These are phyloP conservation scores for Acanthosepion pharaonis DNA, from an alignment of 2,888 invertebrate species.

Conservation along the genomic window DNA sequence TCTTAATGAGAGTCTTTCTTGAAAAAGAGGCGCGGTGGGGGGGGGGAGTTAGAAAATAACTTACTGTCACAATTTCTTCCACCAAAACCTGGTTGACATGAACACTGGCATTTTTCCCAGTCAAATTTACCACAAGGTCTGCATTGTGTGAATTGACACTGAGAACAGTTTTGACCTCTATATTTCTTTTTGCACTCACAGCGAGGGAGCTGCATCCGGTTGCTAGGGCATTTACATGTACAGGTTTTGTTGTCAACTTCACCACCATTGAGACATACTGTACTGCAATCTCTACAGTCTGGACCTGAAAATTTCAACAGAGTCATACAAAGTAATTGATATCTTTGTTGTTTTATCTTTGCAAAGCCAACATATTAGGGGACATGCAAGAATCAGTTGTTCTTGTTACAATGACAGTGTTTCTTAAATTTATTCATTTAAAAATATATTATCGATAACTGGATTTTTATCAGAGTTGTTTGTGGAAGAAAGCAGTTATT, in stretches of 20 bases:
- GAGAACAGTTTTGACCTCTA: background rate
- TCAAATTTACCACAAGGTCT: background rate
- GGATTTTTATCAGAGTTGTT: too few species aligned
- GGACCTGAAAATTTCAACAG: constrained; percentile 21
- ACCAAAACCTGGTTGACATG: background rate
- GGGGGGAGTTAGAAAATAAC: background rate
- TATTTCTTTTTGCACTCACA: background rate
- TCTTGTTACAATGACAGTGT: too few species aligned
- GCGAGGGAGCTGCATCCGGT: background rate
- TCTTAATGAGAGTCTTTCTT: too few species aligned
- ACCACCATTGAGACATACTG: constrained; percentile 24
- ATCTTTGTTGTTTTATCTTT: too few species aligned
- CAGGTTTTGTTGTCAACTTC: background rate
- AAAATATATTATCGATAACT: too few species aligned
- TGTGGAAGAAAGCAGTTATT: too few species aligned
- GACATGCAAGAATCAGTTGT: too few species aligned
- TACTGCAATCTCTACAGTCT: background rate
- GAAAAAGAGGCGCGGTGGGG: too few species aligned
- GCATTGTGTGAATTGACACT: background rate
- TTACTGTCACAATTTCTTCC: background rate
- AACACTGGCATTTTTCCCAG: constrained; percentile 36
- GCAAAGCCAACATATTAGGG: too few species aligned
- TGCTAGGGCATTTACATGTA: background rate
- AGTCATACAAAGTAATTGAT: too few species aligned
- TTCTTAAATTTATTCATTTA: too few species aligned